Evolutionary conservation across 2,888 invertebrate species (phyloP), one percentile per base, ranked within the genome.

Genomic region (Saturnia japonica): DNA sequence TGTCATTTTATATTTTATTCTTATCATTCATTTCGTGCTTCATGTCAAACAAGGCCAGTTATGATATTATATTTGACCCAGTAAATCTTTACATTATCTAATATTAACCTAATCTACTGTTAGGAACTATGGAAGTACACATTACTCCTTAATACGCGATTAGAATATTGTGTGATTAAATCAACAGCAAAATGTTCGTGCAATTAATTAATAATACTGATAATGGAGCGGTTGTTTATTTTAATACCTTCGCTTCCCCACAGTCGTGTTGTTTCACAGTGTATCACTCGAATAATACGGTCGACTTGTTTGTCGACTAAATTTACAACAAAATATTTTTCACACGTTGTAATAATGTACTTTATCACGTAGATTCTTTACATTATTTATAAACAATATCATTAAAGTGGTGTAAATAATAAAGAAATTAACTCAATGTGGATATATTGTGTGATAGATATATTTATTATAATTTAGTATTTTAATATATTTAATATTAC

Each of bases 171-270:
- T 60, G 57, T 14, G 11, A 60, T 28, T 60, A 12, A 28, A 57
- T 25, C 14, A 25, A 28, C 12, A 14, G 14, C 28, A 25, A 60
- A 60, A 28, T 28, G 28, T 28, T 28, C 57, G 57, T 28, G 25
- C 69, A 73, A 75, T 77, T 74, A 77, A 75, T 74, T 73, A 74
- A 74, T 72, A 69, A 72, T 70, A 71, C 70, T 73, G 79, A 78
- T 83, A 80, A 74, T 68, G 71, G 68, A 67, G 70, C 43, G 62
- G 71, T 28, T 71, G 71, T 71, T 74, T 70, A 69, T 70, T 71
- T 71, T 73, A 72, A 73, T 70, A 70, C 40, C 25, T 68, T 40
- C 28, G 42, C 68, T 45, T 62, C 60, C 34, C 62, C 12, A 68
- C 64, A 71, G 70, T 72, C 11, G 22, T 69, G 69, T 67, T 54